These are phyloP conservation scores for Hirtodrosophila alboralis DNA, from an alignment of 2,888 invertebrate species.

Conservation along the genomic window DNA sequence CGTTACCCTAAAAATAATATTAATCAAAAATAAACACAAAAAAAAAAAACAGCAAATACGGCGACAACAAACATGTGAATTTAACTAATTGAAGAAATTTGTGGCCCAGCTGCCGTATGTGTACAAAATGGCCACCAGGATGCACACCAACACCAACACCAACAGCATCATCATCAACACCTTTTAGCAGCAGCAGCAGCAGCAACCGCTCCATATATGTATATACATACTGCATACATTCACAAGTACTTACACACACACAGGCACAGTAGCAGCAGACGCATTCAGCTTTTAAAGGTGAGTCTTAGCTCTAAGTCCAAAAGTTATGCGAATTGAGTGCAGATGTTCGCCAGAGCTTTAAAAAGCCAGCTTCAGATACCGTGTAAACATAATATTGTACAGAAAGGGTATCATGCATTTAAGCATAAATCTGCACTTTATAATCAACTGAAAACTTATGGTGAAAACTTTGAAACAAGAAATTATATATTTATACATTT, in stretches of 20 bases:
- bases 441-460: no score
- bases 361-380: no score
- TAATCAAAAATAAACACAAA: constrained; percentile 19
- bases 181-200: constrained; percentile 44
- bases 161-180: constrained; percentile 30
- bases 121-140: constrained; percentile 75
- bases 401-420: no score
- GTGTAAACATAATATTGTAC: no score
- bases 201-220: constrained; percentile 30
- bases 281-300: constrained; percentile 61
- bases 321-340: constrained; percentile 12
- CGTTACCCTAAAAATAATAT: constrained; percentile 26
- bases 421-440: no score
- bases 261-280: constrained; percentile 20
- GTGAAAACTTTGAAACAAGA: no score
- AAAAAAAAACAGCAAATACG: constrained; percentile 12
- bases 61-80: constrained; percentile 55
- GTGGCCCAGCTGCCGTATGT: constrained; percentile 50
- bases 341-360: constrained; percentile 8
- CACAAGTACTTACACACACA: constrained; percentile 22
- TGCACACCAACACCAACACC: constrained; percentile 43
- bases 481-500: no score
- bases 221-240: constrained; percentile 31
- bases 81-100: constrained; percentile 33
- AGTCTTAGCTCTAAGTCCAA: constrained; percentile 45